phyloP scores from a whole-genome alignment of 2,888 invertebrate species.

The Dynastes maya region DNA sequence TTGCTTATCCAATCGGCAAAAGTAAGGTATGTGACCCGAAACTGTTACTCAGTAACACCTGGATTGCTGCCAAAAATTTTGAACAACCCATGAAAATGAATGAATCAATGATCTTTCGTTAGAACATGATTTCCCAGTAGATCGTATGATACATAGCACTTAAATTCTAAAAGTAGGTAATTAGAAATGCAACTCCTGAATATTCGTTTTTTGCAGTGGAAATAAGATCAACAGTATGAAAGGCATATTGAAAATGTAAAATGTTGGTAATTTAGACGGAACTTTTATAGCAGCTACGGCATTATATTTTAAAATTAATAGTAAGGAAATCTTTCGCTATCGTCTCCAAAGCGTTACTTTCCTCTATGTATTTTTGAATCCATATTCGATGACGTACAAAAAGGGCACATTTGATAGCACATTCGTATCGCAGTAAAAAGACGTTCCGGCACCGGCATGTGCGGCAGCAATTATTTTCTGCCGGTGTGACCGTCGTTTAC shows the following conservation, averaged over 20 bases:
- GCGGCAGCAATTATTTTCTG: conserved; percentile 29
- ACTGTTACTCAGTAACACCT: conserved; percentile 19
- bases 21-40: neutral
- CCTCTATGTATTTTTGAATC: neutral
- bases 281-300: too few species aligned
- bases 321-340: too few species aligned
- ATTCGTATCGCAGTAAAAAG: neutral
- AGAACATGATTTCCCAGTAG: conserved; percentile 13
- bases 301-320: too few species aligned
- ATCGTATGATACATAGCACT: neutral
- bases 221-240: too few species aligned
- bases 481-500: conserved; percentile 29
- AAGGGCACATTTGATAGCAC: conserved; percentile 12
- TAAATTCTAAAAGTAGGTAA: too few species aligned
- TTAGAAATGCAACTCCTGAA: too few species aligned
- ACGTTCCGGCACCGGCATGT: neutral
- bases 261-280: too few species aligned
- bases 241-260: too few species aligned
- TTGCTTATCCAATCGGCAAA: neutral
- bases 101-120: conserved; percentile 1
- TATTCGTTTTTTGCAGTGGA: too few species aligned
- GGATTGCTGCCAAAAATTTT: conserved; percentile 33
- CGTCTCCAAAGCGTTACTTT: too few species aligned
- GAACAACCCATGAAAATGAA: conserved; percentile 15
- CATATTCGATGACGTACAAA: conserved; percentile 2